Evolutionary conservation across 2,888 invertebrate species (phyloP).

Genomic region (Protophormia terraenovae): DNA sequence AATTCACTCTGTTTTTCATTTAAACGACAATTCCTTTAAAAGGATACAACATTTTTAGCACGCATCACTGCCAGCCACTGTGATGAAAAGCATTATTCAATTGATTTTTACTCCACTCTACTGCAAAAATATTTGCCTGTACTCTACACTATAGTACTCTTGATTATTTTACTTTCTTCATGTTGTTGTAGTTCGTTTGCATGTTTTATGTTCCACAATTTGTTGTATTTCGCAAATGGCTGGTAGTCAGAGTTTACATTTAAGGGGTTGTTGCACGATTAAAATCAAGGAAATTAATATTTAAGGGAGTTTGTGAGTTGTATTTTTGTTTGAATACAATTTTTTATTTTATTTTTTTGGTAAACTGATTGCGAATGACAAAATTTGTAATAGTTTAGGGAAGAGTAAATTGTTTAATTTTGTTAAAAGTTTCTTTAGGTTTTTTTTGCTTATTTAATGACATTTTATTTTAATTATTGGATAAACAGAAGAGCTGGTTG

Average conservation of each 20-base stretch:
- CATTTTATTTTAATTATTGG: slow-evolving; percentile 20
- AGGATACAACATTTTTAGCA: slow-evolving; percentile 65
- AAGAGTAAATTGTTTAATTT: slow-evolving; percentile 17
- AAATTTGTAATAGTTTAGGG: slow-evolving; percentile 71
- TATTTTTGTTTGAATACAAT: slow-evolving; percentile 1
- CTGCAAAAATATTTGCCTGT: not conserved
- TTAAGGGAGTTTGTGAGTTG: slow-evolving; percentile 39
- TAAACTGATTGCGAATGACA: slow-evolving; percentile 80
- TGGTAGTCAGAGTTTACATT: slow-evolving; percentile 35
- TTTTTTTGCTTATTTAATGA: not conserved
- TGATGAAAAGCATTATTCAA: slow-evolving; percentile 68
- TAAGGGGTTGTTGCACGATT: slow-evolving; percentile 54
- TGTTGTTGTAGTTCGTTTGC: not conserved
- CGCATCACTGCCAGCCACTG: slow-evolving; percentile 66
- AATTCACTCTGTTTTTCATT: slow-evolving; percentile 32
- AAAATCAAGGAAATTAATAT: slow-evolving; percentile 67
- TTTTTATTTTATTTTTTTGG: no score
- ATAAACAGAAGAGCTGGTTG: not conserved
- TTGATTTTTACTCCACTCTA: slow-evolving; percentile 57
- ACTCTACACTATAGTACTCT: not conserved
- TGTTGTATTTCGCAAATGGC: slow-evolving; percentile 25
- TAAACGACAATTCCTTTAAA: slow-evolving; percentile 67
- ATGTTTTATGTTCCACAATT: not conserved
- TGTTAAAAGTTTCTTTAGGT: slow-evolving; percentile 34
- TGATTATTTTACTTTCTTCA: not conserved